Conservation (phyloP, 2,888 invertebrate species). For the Apamea monoglypha region DNA sequence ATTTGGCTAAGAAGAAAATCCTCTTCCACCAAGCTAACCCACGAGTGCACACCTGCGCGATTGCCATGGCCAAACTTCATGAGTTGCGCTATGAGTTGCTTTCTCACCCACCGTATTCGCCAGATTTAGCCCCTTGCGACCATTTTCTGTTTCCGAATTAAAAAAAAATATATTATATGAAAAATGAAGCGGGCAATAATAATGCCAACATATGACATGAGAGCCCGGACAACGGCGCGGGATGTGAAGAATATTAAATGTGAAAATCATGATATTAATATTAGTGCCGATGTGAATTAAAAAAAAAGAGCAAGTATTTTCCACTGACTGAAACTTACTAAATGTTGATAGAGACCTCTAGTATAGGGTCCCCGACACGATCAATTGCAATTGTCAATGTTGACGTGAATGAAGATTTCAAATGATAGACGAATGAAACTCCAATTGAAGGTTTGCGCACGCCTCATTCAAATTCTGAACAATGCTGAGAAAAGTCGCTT, state of each 20-base stretch:
- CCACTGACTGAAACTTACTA: neutral
- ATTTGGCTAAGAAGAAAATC: too few relatives aligned
- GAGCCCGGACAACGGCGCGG: neutral
- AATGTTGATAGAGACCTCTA: neutral
- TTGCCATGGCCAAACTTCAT: too few relatives aligned
- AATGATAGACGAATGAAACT: neutral
- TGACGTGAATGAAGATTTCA: neutral
- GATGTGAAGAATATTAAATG: neutral
- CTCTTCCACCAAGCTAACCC: too few relatives aligned
- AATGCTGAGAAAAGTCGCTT: neutral
- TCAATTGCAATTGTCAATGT: neutral
- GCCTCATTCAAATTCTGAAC: neutral
- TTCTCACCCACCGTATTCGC: too few relatives aligned
- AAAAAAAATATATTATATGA: too few relatives aligned
- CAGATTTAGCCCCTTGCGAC: too few relatives aligned
- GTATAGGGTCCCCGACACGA: neutral
- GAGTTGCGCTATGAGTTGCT: too few relatives aligned
- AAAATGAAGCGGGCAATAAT: slow-evolving; percentile 16
- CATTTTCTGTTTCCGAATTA: too few relatives aligned
- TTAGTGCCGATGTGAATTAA: neutral
- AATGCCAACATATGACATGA: neutral
- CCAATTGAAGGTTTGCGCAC: neutral
- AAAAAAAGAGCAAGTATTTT: neutral
- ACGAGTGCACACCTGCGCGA: too few relatives aligned
- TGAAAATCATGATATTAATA: neutral